Conservation (phyloP, 2,797 vertebrate genomes). For the Neopelma chrysocephalum region DNA sequence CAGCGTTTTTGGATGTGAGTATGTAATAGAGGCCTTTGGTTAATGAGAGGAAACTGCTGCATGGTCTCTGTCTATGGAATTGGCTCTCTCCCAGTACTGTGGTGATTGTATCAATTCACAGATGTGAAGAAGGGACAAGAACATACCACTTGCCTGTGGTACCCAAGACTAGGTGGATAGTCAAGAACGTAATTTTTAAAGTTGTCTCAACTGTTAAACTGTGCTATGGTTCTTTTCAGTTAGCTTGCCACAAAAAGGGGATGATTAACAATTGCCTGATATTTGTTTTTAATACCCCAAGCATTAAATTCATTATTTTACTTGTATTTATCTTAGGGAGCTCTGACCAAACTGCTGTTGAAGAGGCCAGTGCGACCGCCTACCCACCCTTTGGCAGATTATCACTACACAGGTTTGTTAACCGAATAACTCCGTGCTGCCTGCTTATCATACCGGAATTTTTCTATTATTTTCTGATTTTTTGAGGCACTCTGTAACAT, state of each 20-base stretch:
- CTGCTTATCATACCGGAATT: background rate
- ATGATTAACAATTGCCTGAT: background rate
- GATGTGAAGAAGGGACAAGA: background rate
- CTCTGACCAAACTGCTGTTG: conserved; percentile 88
- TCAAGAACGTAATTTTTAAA: background rate
- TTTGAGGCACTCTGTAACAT: background rate
- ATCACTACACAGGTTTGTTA: conserved; percentile 93
- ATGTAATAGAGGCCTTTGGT: background rate
- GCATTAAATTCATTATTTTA: background rate
- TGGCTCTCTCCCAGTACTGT: background rate
- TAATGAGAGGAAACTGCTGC: background rate
- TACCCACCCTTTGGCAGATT: conserved; percentile 83
- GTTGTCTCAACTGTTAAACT: background rate
- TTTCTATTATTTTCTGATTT: background rate
- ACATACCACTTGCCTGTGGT: background rate
- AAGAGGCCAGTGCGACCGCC: conserved; percentile 82
- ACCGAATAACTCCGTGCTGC: background rate
- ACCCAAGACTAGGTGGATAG: background rate
- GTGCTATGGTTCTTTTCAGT: background rate
- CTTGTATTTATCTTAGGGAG: conserved; percentile 77
- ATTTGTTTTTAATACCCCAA: background rate
- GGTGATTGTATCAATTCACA: background rate
- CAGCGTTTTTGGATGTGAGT: background rate
- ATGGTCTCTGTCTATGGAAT: background rate
- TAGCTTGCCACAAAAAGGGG: background rate